Percentiles rank a stretch among this genome's conserved stretches.
phyloP scores from a whole-genome alignment of 2,888 invertebrate species.

The Brachypalpus laphriformis region DNA sequence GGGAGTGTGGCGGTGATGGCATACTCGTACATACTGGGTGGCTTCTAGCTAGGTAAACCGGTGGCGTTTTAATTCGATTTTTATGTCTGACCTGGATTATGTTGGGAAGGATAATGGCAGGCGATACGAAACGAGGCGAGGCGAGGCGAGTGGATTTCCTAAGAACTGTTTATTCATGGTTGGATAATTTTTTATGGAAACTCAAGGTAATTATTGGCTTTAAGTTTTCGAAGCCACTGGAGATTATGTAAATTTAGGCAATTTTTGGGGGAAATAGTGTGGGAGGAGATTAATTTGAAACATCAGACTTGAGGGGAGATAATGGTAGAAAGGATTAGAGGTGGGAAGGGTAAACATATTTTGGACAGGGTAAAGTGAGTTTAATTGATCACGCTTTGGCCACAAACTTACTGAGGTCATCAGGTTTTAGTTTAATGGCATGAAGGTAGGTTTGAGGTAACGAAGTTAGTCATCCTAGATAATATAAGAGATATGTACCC shows the following conservation, averaged over 20 bases:
- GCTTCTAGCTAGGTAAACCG: background rate
- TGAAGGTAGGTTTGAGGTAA: too few relatives aligned
- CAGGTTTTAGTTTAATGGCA: too few relatives aligned
- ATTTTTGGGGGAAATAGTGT: background rate
- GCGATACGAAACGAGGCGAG: background rate
- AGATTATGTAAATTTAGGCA: conserved; percentile 19
- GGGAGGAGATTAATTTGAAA: background rate
- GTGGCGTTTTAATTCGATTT: conserved; percentile 37
- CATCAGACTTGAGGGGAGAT: background rate
- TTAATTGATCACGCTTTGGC: background rate
- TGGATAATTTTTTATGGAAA: background rate
- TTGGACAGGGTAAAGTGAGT: background rate
- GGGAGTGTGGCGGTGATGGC: background rate
- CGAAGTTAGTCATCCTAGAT: too few relatives aligned
- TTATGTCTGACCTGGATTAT: conserved; percentile 47
- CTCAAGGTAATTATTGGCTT: conserved; percentile 20
- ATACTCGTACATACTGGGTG: background rate
- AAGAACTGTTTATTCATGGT: conserved; percentile 10
- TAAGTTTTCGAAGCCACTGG: background rate
- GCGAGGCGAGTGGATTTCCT: background rate
- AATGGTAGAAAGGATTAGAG: background rate
- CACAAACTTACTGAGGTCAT: background rate
- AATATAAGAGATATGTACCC: too few relatives aligned
- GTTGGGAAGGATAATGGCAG: conserved; percentile 1
- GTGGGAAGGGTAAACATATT: background rate